These are phyloP conservation scores for Coreoperca whiteheadi DNA, from an alignment of 2,113 vertebrate species.

Conservation along the genomic window DNA sequence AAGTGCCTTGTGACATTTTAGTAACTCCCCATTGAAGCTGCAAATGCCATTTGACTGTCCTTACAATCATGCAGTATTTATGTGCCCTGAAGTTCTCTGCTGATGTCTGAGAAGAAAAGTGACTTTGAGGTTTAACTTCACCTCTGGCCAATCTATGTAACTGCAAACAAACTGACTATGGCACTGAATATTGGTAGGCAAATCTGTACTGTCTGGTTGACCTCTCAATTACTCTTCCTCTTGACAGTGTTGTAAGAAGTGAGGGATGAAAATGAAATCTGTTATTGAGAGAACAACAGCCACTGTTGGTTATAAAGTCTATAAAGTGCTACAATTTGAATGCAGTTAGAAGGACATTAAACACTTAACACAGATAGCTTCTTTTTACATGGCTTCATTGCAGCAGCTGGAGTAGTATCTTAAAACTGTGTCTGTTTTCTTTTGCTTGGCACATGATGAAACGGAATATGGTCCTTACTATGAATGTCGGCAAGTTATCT, in stretches of 20 bases:
- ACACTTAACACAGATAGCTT: constrained; percentile 19
- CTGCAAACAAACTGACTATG: neutral
- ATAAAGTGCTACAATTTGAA: neutral
- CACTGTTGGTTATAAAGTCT: neutral
- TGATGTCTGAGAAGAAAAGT: constrained; percentile 35
- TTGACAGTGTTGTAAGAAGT: constrained; percentile 3
- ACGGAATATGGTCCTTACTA: neutral
- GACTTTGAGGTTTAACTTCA: constrained; percentile 1
- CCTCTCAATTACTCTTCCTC: constrained; percentile 7
- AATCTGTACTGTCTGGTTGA: neutral
- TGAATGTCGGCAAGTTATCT: neutral
- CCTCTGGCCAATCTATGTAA: neutral
- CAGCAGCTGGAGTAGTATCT: constrained; percentile 18
- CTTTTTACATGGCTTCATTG: neutral
- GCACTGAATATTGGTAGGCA: neutral
- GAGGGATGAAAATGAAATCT: neutral
- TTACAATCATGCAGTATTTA: constrained; percentile 53
- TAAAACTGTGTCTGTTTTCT: constrained; percentile 13
- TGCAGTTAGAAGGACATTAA: constrained; percentile 6
- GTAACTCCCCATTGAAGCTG: constrained; percentile 53
- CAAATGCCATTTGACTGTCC: constrained; percentile 61
- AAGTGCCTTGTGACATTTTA: constrained; percentile 72
- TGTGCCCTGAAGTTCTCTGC: constrained; percentile 35
- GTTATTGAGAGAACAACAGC: neutral
- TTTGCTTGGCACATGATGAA: constrained; percentile 12